Base-by-base conservation (phyloP, 2,797 vertebrate genomes). In the Rhinella marina region DNA sequence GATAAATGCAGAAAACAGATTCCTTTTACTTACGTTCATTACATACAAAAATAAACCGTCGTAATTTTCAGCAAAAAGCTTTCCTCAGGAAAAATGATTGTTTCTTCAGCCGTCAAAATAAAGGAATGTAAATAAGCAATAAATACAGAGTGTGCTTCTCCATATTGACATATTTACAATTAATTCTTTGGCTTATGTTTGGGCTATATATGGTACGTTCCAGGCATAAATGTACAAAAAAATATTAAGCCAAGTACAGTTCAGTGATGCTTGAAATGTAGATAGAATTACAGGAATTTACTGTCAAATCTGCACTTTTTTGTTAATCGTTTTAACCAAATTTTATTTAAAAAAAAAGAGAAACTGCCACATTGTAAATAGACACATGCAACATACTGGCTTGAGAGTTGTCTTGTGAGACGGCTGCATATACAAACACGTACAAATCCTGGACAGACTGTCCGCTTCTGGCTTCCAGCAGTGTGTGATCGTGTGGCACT, bases 81-180 rank as follows among this genome's bases (percentile, higher is more conserved):
- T 94, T 93, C 91, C 92, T 92, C 91, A 89, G 92, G 90, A 95
- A 94, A 95, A 95, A 96, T 94, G 96, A 97, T 96, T 96, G 95
- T 97, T 95, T 94, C 92, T 91, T 94, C 92, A 96, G 96, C 97
- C 96, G 95, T 97, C 94, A 93, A 96, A 96, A 97, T 77, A 82
- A 95, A 97, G 96, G 95, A 97, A 98, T 96, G 96, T 95, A 95
- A 96, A 95, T 97, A 97, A 98, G 97, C 96, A 98, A 99, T 99
- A 99, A 99, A 99, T 99, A 99, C 97, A 97, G 88, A 89, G 97
- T 96, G 97, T 98, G 98, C 97, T 98, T 96, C 96, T 97, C 96
- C 94, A 92, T 99, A 98, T 98, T 97, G 96, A 99, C 98, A 99
- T 99, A 99, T 99, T 97, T 99, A 99, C 98, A 99, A 94, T 96